phyloP scores from a whole-genome alignment of 2,113 vertebrate species.

The Ceyx cyanopectus region DNA sequence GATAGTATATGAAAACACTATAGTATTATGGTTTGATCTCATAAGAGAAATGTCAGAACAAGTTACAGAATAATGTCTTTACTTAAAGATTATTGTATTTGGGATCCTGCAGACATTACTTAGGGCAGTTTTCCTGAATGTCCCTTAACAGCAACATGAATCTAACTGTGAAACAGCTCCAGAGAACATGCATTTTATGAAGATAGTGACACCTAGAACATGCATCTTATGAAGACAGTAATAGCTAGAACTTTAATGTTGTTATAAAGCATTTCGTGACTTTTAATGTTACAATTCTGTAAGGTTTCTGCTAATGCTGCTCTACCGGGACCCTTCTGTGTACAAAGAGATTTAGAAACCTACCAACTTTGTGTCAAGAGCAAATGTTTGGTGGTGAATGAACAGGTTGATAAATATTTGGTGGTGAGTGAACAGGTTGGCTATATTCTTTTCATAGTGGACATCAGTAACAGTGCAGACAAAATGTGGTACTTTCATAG shows the following conservation, averaged over 20 bases:
- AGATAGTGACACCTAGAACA: neutral
- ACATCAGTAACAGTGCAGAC: neutral
- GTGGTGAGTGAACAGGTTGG: neutral
- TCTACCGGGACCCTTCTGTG: neutral
- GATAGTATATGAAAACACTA: neutral
- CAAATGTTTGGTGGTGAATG: neutral
- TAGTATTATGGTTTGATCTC: neutral
- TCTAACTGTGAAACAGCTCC: neutral
- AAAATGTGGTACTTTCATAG: neutral
- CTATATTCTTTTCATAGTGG: neutral
- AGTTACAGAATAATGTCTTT: neutral
- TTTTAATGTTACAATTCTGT: neutral
- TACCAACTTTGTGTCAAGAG: neutral
- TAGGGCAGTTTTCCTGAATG: neutral
- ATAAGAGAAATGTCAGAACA: neutral
- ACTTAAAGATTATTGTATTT: neutral
- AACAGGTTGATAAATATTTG: neutral
- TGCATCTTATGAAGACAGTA: neutral
- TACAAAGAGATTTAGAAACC: neutral
- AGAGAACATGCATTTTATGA: neutral
- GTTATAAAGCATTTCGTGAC: neutral
- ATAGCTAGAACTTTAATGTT: neutral
- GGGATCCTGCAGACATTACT: neutral
- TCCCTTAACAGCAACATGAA: neutral
- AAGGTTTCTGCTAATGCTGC: neutral